phyloP scores from a whole-genome alignment of 2,888 invertebrate species.

The Baronia brevicornis region DNA sequence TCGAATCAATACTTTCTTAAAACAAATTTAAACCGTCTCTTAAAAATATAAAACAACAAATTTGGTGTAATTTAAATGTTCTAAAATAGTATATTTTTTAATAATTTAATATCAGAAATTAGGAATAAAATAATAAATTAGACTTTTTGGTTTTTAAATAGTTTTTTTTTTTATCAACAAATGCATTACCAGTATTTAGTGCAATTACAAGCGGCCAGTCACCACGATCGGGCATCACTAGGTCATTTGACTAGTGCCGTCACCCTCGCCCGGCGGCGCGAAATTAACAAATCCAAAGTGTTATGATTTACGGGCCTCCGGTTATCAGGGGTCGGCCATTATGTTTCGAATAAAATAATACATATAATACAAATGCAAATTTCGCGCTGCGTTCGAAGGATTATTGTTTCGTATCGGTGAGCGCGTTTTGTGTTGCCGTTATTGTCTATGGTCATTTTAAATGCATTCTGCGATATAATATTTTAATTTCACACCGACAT shows the following conservation, averaged over 20 bases:
- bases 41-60: too few species aligned
- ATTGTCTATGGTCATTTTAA: slow-evolving; percentile 18
- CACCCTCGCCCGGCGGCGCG: slow-evolving; percentile 36
- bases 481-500: slow-evolving; percentile 17
- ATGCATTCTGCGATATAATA: slow-evolving; percentile 20
- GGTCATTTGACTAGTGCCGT: slow-evolving; percentile 22
- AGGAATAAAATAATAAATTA: too few species aligned
- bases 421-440: slow-evolving; percentile 18
- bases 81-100: too few species aligned
- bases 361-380: slow-evolving; percentile 52
- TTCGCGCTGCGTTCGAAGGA: slow-evolving; percentile 25
- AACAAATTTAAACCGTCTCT: too few species aligned
- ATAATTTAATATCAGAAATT: too few species aligned
- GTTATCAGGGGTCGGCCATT: slow-evolving; percentile 45
- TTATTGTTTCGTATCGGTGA: slow-evolving; percentile 23
- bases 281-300: slow-evolving; percentile 63
- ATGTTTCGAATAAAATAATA: slow-evolving; percentile 47
- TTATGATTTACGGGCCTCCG: slow-evolving; percentile 59
- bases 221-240: slow-evolving; percentile 9
- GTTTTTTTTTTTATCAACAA: too few species aligned
- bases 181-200: slow-evolving; percentile 11
- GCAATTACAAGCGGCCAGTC: slow-evolving; percentile 12
- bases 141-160: too few species aligned
- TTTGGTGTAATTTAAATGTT: too few species aligned
- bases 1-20: too few species aligned